phyloP scores from a whole-genome alignment of 1,140 invertebrate genomes.

The Liolophura sinensis region DNA sequence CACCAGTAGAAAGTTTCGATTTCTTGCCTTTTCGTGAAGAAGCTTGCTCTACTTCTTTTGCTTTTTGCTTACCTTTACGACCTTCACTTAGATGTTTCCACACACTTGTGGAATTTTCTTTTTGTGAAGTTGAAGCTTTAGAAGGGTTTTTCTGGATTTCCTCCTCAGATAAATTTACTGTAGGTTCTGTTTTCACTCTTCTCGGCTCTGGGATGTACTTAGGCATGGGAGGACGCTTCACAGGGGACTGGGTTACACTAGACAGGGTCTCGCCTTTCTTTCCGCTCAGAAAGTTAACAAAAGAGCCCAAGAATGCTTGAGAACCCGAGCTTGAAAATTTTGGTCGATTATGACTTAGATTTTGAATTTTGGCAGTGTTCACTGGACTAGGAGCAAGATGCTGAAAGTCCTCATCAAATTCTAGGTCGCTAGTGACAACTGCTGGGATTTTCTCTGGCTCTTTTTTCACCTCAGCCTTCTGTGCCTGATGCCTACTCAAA shows the following conservation, averaged over 20 bases:
- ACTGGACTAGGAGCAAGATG: slow-evolving; percentile 15
- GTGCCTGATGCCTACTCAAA: slow-evolving; percentile 6
- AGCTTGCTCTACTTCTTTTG: no score
- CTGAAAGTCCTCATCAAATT: slow-evolving; percentile 30
- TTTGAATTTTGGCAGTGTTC: slow-evolving; percentile 1
- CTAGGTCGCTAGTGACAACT: slow-evolving; percentile 19
- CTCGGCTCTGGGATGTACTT: slow-evolving; percentile 53
- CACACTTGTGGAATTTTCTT: no score
- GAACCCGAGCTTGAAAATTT: not conserved
- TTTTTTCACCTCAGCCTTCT: slow-evolving; percentile 28
- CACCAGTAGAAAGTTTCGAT: no score
- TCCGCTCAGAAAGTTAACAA: slow-evolving; percentile 51
- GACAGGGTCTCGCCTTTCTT: slow-evolving; percentile 55
- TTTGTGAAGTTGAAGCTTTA: no score
- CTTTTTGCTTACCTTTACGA: no score
- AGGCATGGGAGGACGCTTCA: slow-evolving; percentile 49
- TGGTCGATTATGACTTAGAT: not conserved
- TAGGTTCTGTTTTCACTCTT: slow-evolving; percentile 8
- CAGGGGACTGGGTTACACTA: slow-evolving; percentile 45
- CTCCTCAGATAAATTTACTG: no score
- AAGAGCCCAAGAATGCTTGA: slow-evolving; percentile 46
- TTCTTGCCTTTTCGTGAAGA: no score
- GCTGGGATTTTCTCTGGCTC: slow-evolving; percentile 14
- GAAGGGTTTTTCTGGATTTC: no score
- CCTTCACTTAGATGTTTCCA: no score